These are phyloP conservation scores for Hypomesus transpacificus DNA, from an alignment of 2,113 vertebrate genomes.

Conservation along the genomic window DNA sequence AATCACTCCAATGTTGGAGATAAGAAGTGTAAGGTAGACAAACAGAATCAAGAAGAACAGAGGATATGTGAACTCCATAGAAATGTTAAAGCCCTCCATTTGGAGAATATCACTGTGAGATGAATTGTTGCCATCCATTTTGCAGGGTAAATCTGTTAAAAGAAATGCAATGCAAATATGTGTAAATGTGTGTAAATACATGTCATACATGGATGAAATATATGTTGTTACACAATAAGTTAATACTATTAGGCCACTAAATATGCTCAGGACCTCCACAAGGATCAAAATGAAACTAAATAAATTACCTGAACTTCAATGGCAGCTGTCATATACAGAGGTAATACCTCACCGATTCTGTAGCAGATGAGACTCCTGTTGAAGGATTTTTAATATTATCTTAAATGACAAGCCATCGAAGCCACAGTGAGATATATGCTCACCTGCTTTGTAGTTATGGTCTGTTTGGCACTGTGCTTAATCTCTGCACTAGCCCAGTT, in stretches of 20 bases:
- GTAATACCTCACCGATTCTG: background rate
- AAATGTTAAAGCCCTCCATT: conserved; percentile 50
- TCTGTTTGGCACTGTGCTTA: too few relatives aligned
- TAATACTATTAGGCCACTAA: background rate
- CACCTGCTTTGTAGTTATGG: too few relatives aligned
- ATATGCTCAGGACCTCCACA: too few relatives aligned
- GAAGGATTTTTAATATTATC: too few relatives aligned
- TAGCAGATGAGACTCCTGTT: too few relatives aligned
- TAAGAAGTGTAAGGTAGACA: conserved; percentile 47
- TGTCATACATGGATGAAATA: background rate
- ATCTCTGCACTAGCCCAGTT: too few relatives aligned
- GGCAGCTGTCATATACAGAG: background rate
- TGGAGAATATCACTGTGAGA: conserved; percentile 25
- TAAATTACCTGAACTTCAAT: too few relatives aligned
- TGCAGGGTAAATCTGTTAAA: conserved; percentile 26
- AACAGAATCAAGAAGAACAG: conserved; percentile 55
- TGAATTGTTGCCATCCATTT: conserved; percentile 46
- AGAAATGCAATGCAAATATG: background rate
- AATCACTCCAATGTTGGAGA: conserved; percentile 50
- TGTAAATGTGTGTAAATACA: background rate
- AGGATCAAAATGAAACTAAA: too few relatives aligned
- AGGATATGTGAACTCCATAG: conserved; percentile 40
- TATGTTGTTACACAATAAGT: background rate
- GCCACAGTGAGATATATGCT: too few relatives aligned
- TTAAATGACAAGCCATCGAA: too few relatives aligned